Evolutionary conservation across 2,888 invertebrate species (phyloP).

Genomic region (Drosophila limbata): DNA sequence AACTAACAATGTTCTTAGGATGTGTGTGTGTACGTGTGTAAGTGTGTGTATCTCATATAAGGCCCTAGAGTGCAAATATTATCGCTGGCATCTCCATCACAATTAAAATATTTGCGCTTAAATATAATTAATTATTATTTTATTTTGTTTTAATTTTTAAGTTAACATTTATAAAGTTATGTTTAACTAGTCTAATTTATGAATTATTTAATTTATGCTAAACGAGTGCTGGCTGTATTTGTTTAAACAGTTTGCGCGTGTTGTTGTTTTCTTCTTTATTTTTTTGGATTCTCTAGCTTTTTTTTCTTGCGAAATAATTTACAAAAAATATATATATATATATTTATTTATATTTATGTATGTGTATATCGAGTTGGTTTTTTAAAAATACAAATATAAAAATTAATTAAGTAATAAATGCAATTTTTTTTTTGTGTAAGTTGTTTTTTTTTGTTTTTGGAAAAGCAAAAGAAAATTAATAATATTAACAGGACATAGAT

Average conservation of each 20-base stretch:
- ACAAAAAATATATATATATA: slow-evolving; percentile 68
- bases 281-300: slow-evolving; percentile 76
- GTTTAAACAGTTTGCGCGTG: slow-evolving; percentile 63
- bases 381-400: slow-evolving; percentile 74
- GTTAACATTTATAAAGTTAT: slow-evolving; percentile 69
- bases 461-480: slow-evolving; percentile 71
- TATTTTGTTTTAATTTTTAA: slow-evolving; percentile 29
- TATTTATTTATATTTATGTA: slow-evolving; percentile 44
- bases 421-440: slow-evolving; percentile 59
- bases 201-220: slow-evolving; percentile 77
- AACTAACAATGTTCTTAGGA: slow-evolving; percentile 66
- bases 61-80: slow-evolving; percentile 80
- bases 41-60: slow-evolving; percentile 76
- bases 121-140: slow-evolving; percentile 59
- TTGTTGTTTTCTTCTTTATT: slow-evolving; percentile 15
- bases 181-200: slow-evolving; percentile 75
- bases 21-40: slow-evolving; percentile 23
- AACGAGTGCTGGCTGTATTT: slow-evolving; percentile 65
- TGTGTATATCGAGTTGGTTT: slow-evolving; percentile 38
- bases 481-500: slow-evolving; percentile 13
- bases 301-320: slow-evolving; percentile 72
- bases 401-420: slow-evolving; percentile 80
- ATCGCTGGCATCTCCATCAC: slow-evolving; percentile 72
- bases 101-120: slow-evolving; percentile 78
- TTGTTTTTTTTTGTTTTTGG: slow-evolving; percentile 52